These are phyloP conservation scores for Trissolcus basalis DNA, from an alignment of 1,140 invertebrate species.

Conservation along the genomic window DNA sequence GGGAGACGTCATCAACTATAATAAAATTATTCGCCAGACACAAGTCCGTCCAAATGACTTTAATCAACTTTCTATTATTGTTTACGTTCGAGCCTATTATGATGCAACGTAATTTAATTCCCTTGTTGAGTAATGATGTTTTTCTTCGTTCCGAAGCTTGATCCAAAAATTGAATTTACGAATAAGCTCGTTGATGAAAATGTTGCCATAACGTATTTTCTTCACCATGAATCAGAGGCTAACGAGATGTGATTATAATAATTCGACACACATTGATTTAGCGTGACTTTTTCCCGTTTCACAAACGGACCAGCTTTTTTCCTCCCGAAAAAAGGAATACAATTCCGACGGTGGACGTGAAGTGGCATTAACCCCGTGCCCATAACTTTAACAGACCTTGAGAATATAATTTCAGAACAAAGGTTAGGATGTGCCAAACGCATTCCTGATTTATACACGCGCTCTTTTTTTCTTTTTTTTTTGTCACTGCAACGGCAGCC, in stretches of 20 bases:
- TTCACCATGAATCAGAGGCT: slow-evolving; percentile 33
- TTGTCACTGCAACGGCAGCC: slow-evolving; percentile 41
- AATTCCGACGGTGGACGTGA: slow-evolving; percentile 11
- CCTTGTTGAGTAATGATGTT: not conserved
- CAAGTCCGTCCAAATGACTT: too few relatives aligned
- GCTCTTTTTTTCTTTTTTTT: slow-evolving; percentile 20
- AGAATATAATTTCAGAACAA: slow-evolving; percentile 43
- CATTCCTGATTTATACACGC: slow-evolving; percentile 41
- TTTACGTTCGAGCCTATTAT: too few relatives aligned
- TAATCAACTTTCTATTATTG: too few relatives aligned
- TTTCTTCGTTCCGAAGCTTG: not conserved
- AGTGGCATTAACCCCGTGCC: slow-evolving; percentile 46
- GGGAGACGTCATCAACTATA: too few relatives aligned
- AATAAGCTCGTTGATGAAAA: slow-evolving; percentile 15
- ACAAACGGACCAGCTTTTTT: slow-evolving; percentile 2
- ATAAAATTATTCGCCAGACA: too few relatives aligned
- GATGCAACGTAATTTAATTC: too few relatives aligned
- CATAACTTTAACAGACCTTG: not conserved
- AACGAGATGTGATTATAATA: slow-evolving; percentile 36
- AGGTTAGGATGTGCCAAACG: slow-evolving; percentile 51
- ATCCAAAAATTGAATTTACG: slow-evolving; percentile 7
- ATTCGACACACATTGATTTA: slow-evolving; percentile 28
- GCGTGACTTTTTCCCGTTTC: slow-evolving; percentile 14
- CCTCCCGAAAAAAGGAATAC: not conserved
- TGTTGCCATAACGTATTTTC: slow-evolving; percentile 16